Evolutionary conservation across 2,797 vertebrate genomes (phyloP).

Genomic region (Myiotriccus ornatus): DNA sequence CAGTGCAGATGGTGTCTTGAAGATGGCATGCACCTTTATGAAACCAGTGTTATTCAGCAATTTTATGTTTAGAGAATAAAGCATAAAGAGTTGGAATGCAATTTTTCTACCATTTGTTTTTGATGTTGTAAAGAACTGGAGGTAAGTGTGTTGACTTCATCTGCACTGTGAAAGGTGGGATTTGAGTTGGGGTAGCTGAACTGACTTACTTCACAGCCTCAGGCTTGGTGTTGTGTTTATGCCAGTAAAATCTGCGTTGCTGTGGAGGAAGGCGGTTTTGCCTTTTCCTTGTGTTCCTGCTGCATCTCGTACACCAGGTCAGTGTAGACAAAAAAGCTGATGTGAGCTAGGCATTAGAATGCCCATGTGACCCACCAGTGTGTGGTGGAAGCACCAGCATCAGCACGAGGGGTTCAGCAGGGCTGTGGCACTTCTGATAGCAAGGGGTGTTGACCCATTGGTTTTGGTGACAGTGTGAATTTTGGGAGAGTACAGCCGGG

Average conservation of each 20-base stretch:
- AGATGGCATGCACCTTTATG: background rate
- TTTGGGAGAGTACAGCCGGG: background rate
- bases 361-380: accelerated
- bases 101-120: background rate
- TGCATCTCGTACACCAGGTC: accelerated
- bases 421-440: background rate
- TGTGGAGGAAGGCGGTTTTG: background rate
- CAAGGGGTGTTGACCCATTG: background rate
- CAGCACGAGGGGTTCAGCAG: accelerated
- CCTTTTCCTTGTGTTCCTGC: background rate
- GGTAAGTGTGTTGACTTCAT: background rate
- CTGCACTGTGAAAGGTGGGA: background rate
- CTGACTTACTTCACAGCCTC: background rate
- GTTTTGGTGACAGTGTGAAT: background rate
- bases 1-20: background rate
- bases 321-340: background rate
- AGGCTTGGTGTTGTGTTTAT: background rate
- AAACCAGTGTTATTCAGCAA: background rate
- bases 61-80: constrained; percentile 41
- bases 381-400: accelerated
- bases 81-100: background rate
- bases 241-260: background rate
- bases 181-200: accelerated
- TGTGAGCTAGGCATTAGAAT: accelerated
- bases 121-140: background rate